A percentile compares a stretch with the other conserved stretches of the same genome.
Evolutionary conservation across 1,140 invertebrate species (phyloP).

Genomic region (Amyelois transitella): DNA sequence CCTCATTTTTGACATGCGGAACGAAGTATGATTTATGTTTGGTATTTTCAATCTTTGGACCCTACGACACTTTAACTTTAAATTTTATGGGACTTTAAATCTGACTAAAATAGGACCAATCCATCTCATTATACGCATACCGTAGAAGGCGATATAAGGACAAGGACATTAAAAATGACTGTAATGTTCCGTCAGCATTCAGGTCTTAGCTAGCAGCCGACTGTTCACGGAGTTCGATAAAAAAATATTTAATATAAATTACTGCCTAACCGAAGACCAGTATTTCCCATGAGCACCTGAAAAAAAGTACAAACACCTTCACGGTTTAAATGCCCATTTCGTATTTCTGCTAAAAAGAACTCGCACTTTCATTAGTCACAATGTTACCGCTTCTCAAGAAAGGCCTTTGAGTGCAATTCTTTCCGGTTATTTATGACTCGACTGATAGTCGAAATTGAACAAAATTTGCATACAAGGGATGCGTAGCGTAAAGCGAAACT

Average conservation of each 20-base stretch:
- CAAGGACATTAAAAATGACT: no score
- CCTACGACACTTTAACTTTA: neutral
- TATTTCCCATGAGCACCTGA: no score
- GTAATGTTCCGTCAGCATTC: no score
- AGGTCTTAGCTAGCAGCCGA: no score
- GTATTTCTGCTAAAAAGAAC: neutral
- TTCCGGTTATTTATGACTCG: conserved; percentile 35
- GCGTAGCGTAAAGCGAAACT: conserved; percentile 10
- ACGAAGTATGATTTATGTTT: conserved; percentile 23
- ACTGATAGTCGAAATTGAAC: conserved; percentile 38
- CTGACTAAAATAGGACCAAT: no score
- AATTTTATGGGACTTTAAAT: no score
- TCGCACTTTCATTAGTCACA: conserved; percentile 16
- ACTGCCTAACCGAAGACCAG: no score
- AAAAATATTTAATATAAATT: no score
- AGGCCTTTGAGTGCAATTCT: conserved; percentile 21
- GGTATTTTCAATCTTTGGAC: neutral
- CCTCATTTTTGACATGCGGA: neutral
- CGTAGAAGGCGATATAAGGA: no score
- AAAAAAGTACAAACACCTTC: neutral
- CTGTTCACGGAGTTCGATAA: no score
- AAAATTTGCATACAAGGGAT: conserved; percentile 40
- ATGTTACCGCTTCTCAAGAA: conserved; percentile 20
- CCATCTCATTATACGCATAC: no score
- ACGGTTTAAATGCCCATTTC: neutral